phyloP scores from a whole-genome alignment of 2,888 invertebrate species.

The Cosmopolites sordidus region DNA sequence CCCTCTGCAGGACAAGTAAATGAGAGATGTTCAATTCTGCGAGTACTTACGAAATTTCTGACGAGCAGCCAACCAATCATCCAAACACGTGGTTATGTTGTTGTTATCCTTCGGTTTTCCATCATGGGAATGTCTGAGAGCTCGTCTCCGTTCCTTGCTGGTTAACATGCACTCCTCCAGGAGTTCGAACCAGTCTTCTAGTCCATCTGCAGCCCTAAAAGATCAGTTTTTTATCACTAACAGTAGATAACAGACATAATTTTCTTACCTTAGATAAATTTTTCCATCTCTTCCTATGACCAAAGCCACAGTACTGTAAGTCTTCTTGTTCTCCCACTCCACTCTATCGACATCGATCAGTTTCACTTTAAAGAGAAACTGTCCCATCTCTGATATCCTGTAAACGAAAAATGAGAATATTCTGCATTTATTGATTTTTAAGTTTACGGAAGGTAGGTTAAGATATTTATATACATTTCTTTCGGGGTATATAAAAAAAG shows the following conservation, averaged over 20 bases:
- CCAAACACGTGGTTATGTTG: slow-evolving; percentile 50
- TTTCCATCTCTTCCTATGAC: slow-evolving; percentile 51
- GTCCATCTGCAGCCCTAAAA: slow-evolving; percentile 51
- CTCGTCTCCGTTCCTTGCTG: slow-evolving; percentile 60
- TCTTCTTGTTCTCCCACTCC: slow-evolving; percentile 63
- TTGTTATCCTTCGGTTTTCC: slow-evolving; percentile 44
- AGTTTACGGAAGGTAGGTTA: no score
- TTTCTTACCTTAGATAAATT: slow-evolving; percentile 43
- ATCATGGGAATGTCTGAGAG: slow-evolving; percentile 52
- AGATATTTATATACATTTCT: no score
- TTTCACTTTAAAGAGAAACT: slow-evolving; percentile 59
- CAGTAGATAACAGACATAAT: neutral
- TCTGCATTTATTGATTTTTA: no score
- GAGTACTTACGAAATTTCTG: slow-evolving; percentile 49
- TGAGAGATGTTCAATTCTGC: no score
- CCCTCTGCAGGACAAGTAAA: no score
- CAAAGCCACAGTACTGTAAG: slow-evolving; percentile 57
- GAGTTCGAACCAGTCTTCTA: slow-evolving; percentile 64
- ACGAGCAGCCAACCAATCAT: slow-evolving; percentile 54
- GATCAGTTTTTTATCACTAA: neutral
- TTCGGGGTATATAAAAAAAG: no score
- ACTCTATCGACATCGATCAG: slow-evolving; percentile 59
- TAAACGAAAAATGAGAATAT: slow-evolving; percentile 7
- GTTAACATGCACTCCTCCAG: slow-evolving; percentile 61
- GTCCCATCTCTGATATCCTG: slow-evolving; percentile 61